Evolutionary conservation across 2,888 invertebrate species (phyloP), one percentile per base, ranked within the genome.

Genomic region (Himalopsyche japonica): DNA sequence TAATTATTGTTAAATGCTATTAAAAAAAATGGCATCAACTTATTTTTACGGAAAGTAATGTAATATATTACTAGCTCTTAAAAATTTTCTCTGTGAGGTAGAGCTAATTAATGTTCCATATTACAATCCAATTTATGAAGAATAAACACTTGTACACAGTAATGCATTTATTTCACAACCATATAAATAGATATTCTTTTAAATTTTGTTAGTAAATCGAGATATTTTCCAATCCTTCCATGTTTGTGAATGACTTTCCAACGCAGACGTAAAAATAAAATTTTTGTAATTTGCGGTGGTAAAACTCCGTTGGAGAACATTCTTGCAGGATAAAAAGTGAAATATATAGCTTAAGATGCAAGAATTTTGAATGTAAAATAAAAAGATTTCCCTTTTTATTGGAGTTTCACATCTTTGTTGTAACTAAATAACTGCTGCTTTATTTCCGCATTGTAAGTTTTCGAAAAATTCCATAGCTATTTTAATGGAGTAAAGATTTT

Each of bases 331-430:
- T 7, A 57, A 57, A 20, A 57, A 57, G 57, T 57, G 57, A 24
- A 57, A 57, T 20, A 57, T 57, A 57, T 57, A 6, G 57, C 57
- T 24, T 6, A 10, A 20, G 57, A 57, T 49, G 49, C 80, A 20
- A 34, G 34, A 15, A 49, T 80, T 49, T 34, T n/a, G 27, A n/a
- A 57, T 57, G 49, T 80, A 80, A 80, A 80, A 80, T 80, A 49
- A 80, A 49, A 37, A 32, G 57, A 18, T 57, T 20, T 80, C 48
- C 49, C 8, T 80, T 80, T 49, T 80, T 80, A 80, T 80, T 24
- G 80, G 30, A 79, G 79, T 79, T 79, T 47, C 37, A 24, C 6
- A 79, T 57, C 57, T 57, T 20, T 57, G 57, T 57, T 57, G 57
- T 20, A 57, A 20, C 20, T 57, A 57, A 57, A 57, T 57, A 57